These are phyloP conservation scores for Peromyscus maniculatus DNA, from an alignment of 2,113 vertebrate species.

Conservation along the genomic window DNA sequence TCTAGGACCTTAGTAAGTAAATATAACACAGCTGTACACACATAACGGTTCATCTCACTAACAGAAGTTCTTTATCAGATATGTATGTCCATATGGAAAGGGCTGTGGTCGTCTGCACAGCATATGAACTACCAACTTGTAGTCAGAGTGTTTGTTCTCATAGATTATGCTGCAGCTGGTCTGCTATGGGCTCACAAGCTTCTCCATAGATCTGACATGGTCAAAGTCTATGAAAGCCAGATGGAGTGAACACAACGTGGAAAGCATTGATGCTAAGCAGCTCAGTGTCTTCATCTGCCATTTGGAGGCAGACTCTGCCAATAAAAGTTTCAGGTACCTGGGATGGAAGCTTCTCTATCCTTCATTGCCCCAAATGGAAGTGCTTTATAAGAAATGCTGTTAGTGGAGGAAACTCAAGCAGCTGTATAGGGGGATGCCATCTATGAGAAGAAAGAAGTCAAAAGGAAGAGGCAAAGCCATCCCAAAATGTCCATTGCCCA, in stretches of 20 bases:
- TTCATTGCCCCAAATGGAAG: not conserved
- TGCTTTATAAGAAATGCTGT: too few relatives aligned
- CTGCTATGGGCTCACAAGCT: not conserved
- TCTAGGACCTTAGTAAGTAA: too few relatives aligned
- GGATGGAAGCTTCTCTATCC: not conserved
- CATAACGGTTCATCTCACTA: not conserved
- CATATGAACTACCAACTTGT: not conserved
- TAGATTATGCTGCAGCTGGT: not conserved
- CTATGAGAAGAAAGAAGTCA: not conserved
- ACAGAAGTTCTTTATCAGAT: not conserved
- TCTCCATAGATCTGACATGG: not conserved
- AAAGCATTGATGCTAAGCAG: not conserved
- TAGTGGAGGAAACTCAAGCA: not conserved
- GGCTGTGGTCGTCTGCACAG: not conserved
- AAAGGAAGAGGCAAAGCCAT: not conserved
- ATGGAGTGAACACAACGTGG: not conserved
- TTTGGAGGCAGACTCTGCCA: not conserved
- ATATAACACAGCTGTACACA: not conserved
- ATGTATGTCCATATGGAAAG: not conserved
- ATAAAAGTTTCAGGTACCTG: not conserved
- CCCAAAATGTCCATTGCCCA: not conserved
- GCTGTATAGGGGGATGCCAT: not conserved
- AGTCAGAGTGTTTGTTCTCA: too few relatives aligned
- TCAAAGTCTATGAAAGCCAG: not conserved
- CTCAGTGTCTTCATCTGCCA: not conserved